Base-by-base conservation (phyloP, 1,140 invertebrate genomes). In the Calycopis cecrops region DNA sequence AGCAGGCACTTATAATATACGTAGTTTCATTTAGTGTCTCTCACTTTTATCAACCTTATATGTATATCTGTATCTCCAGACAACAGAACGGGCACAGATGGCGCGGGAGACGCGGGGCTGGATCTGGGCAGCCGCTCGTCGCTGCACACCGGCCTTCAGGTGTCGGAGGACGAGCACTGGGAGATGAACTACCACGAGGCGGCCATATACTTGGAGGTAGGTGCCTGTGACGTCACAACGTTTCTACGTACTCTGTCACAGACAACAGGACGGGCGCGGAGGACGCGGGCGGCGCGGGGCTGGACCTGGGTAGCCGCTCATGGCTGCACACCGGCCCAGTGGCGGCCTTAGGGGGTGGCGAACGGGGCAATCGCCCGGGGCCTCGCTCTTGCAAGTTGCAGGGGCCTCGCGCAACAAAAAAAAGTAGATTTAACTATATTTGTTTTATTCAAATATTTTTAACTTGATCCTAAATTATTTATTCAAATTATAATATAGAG, bases 101-200 rank as follows among this genome's bases (percentile, higher is more conserved):
- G 79, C 55, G 77, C 71, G 52, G 77, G 74, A 28, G 75, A 85
- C 49, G 58, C 71, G 6, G 79, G 79, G 6, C 64, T 89, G 65
- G 85, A 89, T 69, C 78, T 88, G 70, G 85, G 85, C 63, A 88
- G 79, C 73, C 71, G 80, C 48, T 89, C 81, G 16, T 88, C 78
- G 0, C 74, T 82, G n/a, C 84, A 85, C 71, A 82, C 86, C n/a
- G 79, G 82, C 7, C 73, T 88, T 51, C 77, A 85, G 59, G 76
- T 86, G 73, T 84, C 88, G 4, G 85, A 87, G 50, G 87, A 89
- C 18, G 86, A 90, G 68, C 91, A 92, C 64, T 97, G 95, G 95
- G 92, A 95, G 75, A 94, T 96, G 91, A 97, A 96, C 83, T 97
- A 96, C 83, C 93, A 96, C 71, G 96, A 97, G 77, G 95, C 95